Percentiles rank a stretch among this genome's conserved stretches.
phyloP scores from a whole-genome alignment of 1,140 invertebrate genomes.

The Euwallacea fornicatus region DNA sequence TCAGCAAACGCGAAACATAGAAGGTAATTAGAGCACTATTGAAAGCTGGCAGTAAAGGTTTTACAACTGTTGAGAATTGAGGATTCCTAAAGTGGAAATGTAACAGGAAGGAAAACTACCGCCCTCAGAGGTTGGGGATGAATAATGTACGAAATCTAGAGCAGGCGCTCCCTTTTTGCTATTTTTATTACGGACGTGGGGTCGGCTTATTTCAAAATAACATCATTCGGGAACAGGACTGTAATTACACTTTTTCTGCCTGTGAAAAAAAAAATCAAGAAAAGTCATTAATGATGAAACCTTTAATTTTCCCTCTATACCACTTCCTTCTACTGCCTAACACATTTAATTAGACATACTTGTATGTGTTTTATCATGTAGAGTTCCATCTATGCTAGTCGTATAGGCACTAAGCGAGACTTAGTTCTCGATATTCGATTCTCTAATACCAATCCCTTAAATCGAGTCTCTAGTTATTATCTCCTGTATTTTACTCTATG shows the following conservation, averaged over 20 bases:
- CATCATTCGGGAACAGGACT: conserved; percentile 1
- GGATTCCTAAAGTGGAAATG: conserved; percentile 45
- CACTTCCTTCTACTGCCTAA: too few relatives aligned
- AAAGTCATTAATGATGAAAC: not conserved
- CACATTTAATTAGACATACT: too few relatives aligned
- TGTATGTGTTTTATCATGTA: too few relatives aligned
- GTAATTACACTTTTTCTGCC: conserved; percentile 4
- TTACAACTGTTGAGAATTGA: not conserved
- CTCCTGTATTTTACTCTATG: too few relatives aligned
- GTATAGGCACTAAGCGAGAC: too few relatives aligned
- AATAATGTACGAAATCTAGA: conserved; percentile 52
- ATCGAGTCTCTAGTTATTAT: too few relatives aligned
- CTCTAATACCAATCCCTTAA: too few relatives aligned
- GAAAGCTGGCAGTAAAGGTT: not conserved
- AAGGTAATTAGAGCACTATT: not conserved
- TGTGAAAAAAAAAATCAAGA: not conserved
- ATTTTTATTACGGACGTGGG: conserved; percentile 8
- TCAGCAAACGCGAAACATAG: not conserved
- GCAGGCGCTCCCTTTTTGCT: conserved; percentile 9
- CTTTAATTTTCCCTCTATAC: too few relatives aligned
- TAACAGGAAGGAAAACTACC: conserved; percentile 53
- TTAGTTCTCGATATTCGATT: too few relatives aligned
- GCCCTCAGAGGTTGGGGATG: conserved; percentile 50
- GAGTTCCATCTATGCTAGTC: too few relatives aligned
- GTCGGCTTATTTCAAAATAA: conserved; percentile 10